Base-by-base conservation (phyloP, 2,888 invertebrate species). In the Eristalis tenax region DNA sequence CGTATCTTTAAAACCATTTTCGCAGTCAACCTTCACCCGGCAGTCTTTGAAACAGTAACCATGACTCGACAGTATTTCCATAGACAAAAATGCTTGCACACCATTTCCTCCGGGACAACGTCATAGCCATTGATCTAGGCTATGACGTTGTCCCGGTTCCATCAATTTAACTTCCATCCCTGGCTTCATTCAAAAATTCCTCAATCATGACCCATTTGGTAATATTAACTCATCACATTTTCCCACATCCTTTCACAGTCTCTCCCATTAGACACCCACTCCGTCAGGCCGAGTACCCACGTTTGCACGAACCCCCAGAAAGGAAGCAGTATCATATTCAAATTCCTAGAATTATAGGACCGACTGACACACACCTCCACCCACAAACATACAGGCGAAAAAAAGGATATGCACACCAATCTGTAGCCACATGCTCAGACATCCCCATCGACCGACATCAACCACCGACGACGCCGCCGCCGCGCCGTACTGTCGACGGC, bases 161-260 rank as follows among this genome's bases (percentile, higher is more conserved):
- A 6, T 75, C 57, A 65, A 65, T 78, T 78, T 78, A 65, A 40
- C 11, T 78, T 15, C 22, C 40, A 64, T 65, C 40, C 23, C 56
- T 40, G 38, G 59, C 10, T 64, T 57, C 40, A 26, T 40, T 65
- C 23, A 63, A 63, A 69, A 77, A 77, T 69, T 64, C 70, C 64
- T 57, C 70, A 78, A 78, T 78, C 70, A 78, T 71, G 40, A 64
- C 64, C 64, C 28, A 63, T 71, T 71, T 63, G 64, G 38, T 56
- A 65, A 71, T 63, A 71, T 70, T 78, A 78, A 78, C 64, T 78
- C 70, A 78, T 78, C 78, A 78, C 64, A 65, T 78, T 70, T 61
- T 38, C 18, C n/a, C 32, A 23, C 59, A 22, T 61, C 59, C 40
- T 70, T 56, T 69, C 38, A 63, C 15, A n/a, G 43, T 18, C 6